Evolutionary conservation across 2,797 vertebrate species (phyloP).

Genomic region (Rhincodon typus): DNA sequence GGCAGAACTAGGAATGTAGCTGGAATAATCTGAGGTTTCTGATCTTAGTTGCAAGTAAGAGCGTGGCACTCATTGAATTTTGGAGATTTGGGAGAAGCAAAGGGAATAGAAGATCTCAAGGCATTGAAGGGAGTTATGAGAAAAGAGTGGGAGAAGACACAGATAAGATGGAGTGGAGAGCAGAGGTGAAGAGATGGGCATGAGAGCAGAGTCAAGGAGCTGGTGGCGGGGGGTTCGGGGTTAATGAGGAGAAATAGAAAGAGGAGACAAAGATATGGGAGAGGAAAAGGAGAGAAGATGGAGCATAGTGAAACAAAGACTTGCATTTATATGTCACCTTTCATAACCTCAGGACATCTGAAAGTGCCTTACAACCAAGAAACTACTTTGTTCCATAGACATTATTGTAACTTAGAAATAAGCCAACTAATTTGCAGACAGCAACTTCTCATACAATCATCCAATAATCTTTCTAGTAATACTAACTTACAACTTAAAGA

Average conservation of each 20-base stretch:
- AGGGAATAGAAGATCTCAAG: background rate
- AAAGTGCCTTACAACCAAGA: background rate
- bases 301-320: background rate
- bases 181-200: background rate
- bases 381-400: background rate
- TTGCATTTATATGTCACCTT: background rate
- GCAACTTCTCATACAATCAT: background rate
- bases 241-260: background rate
- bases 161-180: background rate
- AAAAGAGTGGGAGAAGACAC: background rate
- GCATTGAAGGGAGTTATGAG: too few relatives aligned
- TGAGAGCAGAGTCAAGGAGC: background rate
- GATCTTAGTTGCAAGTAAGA: background rate
- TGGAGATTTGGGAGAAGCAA: background rate
- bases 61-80: background rate
- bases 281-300: background rate
- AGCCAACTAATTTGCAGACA: background rate
- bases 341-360: background rate
- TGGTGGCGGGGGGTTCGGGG: background rate
- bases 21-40: background rate
- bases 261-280: too few relatives aligned
- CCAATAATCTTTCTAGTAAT: background rate
- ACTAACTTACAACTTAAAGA: too few relatives aligned
- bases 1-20: background rate
- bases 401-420: background rate